A percentile compares a stretch with the other conserved stretches of the same genome.
These are phyloP conservation scores for Epizoanthus ramosus DNA, from an alignment of 92 coral and sea anemone species.

Conservation along the genomic window DNA sequence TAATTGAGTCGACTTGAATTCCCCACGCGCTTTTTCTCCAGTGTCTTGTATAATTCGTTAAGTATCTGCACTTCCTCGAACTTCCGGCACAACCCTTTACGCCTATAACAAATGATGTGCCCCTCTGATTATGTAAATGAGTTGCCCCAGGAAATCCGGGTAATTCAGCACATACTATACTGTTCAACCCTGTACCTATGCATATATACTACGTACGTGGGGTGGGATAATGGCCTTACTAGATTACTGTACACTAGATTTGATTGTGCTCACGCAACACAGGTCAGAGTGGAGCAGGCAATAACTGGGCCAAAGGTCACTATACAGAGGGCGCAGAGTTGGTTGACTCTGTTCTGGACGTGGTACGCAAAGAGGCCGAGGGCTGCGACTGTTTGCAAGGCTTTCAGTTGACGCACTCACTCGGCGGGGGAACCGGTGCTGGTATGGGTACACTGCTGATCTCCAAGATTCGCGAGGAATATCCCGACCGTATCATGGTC, in stretches of 20 bases:
- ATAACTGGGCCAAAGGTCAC: constrained; percentile 90
- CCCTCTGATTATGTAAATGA: no score
- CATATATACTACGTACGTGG: no score
- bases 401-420: constrained; percentile 92
- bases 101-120: no score
- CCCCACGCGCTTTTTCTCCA: background rate
- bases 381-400: constrained; percentile 96
- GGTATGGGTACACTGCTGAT: constrained; percentile 93
- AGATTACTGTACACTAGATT: background rate
- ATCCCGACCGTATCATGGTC: constrained; percentile 87
- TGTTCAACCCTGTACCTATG: background rate
- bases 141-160: no score
- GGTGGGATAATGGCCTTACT: no score
- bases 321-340: constrained; percentile 95
- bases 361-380: constrained; percentile 84
- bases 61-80: background rate
- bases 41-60: background rate
- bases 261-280: background rate
- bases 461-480: constrained; percentile 92
- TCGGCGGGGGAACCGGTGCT: constrained; percentile 97
- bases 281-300: constrained; percentile 85
- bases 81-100: no score
- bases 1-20: no score
- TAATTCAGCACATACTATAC: no score
- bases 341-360: constrained; percentile 89